These are phyloP conservation scores for Bradypodion pumilum DNA, from an alignment of 2,797 vertebrate species.

Conservation along the genomic window DNA sequence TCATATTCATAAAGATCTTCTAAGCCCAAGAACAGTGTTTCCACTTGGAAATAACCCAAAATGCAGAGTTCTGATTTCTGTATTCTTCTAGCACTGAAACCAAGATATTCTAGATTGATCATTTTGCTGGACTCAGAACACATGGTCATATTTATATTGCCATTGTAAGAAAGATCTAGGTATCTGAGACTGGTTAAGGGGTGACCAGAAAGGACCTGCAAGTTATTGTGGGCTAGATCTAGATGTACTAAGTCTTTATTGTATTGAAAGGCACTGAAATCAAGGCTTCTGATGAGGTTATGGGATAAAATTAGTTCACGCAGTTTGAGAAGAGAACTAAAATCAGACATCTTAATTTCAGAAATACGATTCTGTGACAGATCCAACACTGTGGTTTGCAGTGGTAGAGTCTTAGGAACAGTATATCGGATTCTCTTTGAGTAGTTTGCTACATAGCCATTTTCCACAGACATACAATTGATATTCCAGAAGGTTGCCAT, in stretches of 20 bases:
- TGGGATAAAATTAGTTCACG: conserved; percentile 79
- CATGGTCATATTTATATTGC: conserved; percentile 73
- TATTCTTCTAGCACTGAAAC: conserved; percentile 74
- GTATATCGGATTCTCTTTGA: conserved; percentile 40
- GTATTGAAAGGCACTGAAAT: conserved; percentile 73
- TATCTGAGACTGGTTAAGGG: conserved; percentile 73
- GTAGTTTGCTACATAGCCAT: conserved; percentile 44
- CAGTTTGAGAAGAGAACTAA: conserved; percentile 69
- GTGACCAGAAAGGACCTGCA: conserved; percentile 73
- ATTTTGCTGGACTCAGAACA: conserved; percentile 73
- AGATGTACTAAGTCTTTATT: conserved; percentile 77
- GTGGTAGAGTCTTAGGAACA: conserved; percentile 75
- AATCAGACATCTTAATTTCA: conserved; percentile 75
- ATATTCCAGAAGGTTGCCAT: conserved; percentile 50
- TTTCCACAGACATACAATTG: conserved; percentile 49
- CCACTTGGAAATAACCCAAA: conserved; percentile 70
- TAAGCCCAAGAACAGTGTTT: conserved; percentile 66
- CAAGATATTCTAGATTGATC: conserved; percentile 73
- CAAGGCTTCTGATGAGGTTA: conserved; percentile 76
- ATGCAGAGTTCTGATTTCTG: conserved; percentile 73
- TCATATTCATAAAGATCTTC: conserved; percentile 60
- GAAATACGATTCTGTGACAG: conserved; percentile 82
- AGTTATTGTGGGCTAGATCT: conserved; percentile 84
- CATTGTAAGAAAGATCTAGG: conserved; percentile 83
- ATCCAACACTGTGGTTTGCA: conserved; percentile 71